phyloP scores from a whole-genome alignment of 2,113 vertebrate species.

The Zosterops pallidus region DNA sequence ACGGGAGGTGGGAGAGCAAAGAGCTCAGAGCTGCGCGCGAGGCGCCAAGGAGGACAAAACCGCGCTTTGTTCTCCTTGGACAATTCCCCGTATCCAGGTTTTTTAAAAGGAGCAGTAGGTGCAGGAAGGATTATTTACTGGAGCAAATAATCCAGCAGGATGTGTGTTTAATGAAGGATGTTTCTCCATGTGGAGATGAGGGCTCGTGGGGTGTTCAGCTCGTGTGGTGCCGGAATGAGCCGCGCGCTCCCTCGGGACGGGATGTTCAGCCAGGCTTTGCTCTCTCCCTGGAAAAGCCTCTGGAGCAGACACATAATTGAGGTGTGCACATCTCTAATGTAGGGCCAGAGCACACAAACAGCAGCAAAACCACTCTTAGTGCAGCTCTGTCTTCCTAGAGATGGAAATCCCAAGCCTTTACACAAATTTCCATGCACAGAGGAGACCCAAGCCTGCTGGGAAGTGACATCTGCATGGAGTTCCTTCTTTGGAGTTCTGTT shows the following conservation, averaged over 20 bases:
- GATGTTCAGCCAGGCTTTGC: background rate
- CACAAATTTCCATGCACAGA: background rate
- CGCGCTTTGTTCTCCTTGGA: background rate
- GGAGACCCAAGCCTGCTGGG: background rate
- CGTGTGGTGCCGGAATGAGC: background rate
- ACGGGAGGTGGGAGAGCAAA: background rate
- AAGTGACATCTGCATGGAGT: too few species aligned
- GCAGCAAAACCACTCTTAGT: background rate
- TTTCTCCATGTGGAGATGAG: background rate
- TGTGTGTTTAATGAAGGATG: background rate
- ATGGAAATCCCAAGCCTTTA: background rate
- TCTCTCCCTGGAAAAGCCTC: background rate
- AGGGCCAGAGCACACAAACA: fast-evolving
- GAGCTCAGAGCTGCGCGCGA: background rate
- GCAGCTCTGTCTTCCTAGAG: background rate
- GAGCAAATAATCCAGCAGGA: background rate
- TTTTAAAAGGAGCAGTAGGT: background rate
- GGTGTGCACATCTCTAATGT: too few species aligned
- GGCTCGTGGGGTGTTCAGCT: background rate
- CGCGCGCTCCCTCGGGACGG: fast-evolving
- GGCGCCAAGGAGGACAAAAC: background rate
- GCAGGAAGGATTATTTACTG: background rate
- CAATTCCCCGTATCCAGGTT: background rate
- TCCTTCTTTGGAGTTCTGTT: too few species aligned
- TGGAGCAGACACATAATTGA: background rate